These are phyloP conservation scores for Malacoctenus gilli DNA, from an alignment of 2,797 vertebrate genomes.

Conservation along the genomic window DNA sequence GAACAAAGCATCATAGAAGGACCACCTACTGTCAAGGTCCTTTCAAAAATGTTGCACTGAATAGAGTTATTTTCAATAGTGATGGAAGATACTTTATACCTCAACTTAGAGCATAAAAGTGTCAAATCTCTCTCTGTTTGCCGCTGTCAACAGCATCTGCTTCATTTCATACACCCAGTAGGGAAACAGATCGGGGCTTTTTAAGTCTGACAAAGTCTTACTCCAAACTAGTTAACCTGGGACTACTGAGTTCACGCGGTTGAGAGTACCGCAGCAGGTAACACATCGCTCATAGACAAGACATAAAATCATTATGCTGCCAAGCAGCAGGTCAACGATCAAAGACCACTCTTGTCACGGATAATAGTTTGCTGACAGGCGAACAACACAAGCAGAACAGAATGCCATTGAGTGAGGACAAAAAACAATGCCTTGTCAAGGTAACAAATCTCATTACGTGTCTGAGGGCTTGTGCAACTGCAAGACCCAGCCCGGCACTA, in stretches of 20 bases:
- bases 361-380: slow-evolving; percentile 47
- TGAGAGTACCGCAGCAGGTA: slow-evolving; percentile 38
- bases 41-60: slow-evolving; percentile 26
- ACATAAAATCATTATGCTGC: slow-evolving; percentile 63
- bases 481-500: no score
- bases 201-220: slow-evolving; percentile 42
- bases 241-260: slow-evolving; percentile 35
- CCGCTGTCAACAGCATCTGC: slow-evolving; percentile 31
- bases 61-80: slow-evolving; percentile 21
- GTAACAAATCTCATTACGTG: not conserved
- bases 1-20: slow-evolving; percentile 27
- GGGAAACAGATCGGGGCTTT: slow-evolving; percentile 15
- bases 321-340: slow-evolving; percentile 57
- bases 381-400: slow-evolving; percentile 39
- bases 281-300: slow-evolving; percentile 41
- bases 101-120: slow-evolving; percentile 27
- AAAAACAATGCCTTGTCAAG: slow-evolving; percentile 1
- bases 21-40: slow-evolving; percentile 29
- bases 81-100: slow-evolving; percentile 29
- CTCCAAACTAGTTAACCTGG: slow-evolving; percentile 48
- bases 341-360: slow-evolving; percentile 47
- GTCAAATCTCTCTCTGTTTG: slow-evolving; percentile 42
- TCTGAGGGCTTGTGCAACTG: not conserved
- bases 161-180: slow-evolving; percentile 6
- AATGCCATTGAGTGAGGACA: slow-evolving; percentile 11